Evolutionary conservation across 2,888 invertebrate genomes (phyloP).

Genomic region (Xestoiulus laeticollis): DNA sequence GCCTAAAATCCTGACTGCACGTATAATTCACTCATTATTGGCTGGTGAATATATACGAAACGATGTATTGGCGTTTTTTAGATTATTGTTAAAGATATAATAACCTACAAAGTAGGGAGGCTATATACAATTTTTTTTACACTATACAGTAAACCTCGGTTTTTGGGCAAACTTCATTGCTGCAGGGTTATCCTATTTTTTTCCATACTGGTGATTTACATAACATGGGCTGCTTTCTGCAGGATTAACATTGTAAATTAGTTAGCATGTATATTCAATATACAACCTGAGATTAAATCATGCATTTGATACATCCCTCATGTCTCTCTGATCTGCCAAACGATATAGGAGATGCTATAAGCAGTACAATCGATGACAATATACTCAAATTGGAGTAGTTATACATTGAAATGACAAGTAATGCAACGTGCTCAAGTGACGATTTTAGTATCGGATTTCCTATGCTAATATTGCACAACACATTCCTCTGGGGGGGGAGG

Average conservation of each 20-base stretch:
- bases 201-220: neutral
- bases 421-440: too few species aligned
- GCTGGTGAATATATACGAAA: conserved; percentile 23
- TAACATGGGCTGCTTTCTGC: neutral
- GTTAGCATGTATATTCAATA: too few species aligned
- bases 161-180: neutral
- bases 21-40: conserved; percentile 37
- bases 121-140: neutral
- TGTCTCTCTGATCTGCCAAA: too few species aligned
- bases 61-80: conserved; percentile 7
- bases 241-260: neutral
- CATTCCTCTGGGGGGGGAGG: too few species aligned
- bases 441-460: too few species aligned
- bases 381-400: too few species aligned
- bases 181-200: neutral
- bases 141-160: neutral
- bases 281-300: too few species aligned
- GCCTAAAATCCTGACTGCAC: conserved; percentile 1
- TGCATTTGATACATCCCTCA: too few species aligned
- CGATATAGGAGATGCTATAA: too few species aligned
- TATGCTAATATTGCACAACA: too few species aligned
- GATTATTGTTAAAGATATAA: conserved; percentile 29
- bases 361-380: too few species aligned
- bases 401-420: too few species aligned
- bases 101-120: conserved; percentile 14